phyloP scores from a whole-genome alignment of 2,888 invertebrate genomes.

The Troglohyphantes excavatus region DNA sequence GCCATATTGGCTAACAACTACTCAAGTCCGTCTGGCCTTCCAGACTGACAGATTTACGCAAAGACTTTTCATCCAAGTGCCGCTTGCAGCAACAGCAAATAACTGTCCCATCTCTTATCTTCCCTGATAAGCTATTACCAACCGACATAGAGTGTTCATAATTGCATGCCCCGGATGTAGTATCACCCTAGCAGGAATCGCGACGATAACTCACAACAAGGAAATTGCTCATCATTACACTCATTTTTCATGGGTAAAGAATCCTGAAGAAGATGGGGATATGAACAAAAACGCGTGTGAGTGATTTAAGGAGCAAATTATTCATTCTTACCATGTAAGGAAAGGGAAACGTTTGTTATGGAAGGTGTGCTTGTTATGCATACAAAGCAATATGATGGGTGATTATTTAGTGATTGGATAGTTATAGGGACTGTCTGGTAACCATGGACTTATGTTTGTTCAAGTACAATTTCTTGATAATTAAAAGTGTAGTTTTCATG shows the following conservation, averaged over 20 bases:
- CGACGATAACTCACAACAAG: neutral
- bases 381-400: neutral
- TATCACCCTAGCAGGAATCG: neutral
- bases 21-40: too few species aligned
- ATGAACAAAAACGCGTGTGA: neutral
- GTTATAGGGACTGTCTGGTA: too few species aligned
- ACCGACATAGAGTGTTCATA: neutral
- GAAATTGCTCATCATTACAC: conserved; percentile 1
- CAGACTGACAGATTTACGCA: neutral
- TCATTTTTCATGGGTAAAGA: conserved; percentile 4
- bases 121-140: neutral
- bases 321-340: neutral
- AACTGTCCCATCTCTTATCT: neutral
- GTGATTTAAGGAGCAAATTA: neutral
- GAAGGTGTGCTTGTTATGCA: neutral
- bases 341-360: neutral
- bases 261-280: neutral
- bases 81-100: conserved; percentile 1
- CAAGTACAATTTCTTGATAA: too few species aligned
- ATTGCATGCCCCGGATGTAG: conserved; percentile 3
- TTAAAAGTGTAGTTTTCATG: too few species aligned
- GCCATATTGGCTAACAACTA: neutral
- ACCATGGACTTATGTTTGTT: too few species aligned
- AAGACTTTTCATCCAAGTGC: neutral
- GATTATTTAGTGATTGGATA: too few species aligned